Evolutionary conservation across 23 tunicate species (phyloP), one percentile per base, ranked within the genome.

Genomic region (Diplosoma virens): DNA sequence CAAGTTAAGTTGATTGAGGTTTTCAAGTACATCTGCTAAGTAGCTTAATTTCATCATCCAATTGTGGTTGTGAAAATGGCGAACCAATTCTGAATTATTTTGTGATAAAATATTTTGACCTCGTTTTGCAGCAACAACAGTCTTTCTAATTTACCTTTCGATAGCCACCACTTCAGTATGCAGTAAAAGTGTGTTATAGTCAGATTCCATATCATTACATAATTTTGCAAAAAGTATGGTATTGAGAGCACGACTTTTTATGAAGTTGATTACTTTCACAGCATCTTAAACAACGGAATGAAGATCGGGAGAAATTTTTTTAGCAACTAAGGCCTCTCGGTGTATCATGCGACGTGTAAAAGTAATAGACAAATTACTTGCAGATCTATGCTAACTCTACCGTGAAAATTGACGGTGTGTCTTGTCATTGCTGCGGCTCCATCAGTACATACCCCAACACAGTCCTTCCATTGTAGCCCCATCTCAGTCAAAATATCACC

Each of bases 371-470:
- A 64, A 25, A 67, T 66, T 45, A 79, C 64, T 79, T 11, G 65
- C 76, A 46, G 84, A 78, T 33, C 32, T 6, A 72, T 53, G n/a
- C n/a, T n/a, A n/a, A n/a, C 82, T 61, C 72, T 78, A 3, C 32
- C 82, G 36, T 60, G 82, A 78, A 67, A 78, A 1, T 67, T 55
- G 26, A 56, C 77, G 34, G 72, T 61, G 27, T 67, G 72, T 32
- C 77, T 56, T 33, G 75, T 61, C 81, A 77, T 78, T 67, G 82
- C 82, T 63, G 82, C 82, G 36, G 82, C 82, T 35, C 81, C 81
- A 50, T 77, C 81, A 22, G 81, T 77, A 77, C 81, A 47, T n/a
- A 58, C 65, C n/a, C 73, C 74, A 29, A 46, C 79, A 79, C 77
- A 67, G 83, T 79, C 78, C 77, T 70, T 67, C 83, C 83, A 67